A percentile compares a stretch with the other conserved stretches of the same genome.
Evolutionary conservation across 2,888 invertebrate species (phyloP).

Genomic region (Synergus japonicus): DNA sequence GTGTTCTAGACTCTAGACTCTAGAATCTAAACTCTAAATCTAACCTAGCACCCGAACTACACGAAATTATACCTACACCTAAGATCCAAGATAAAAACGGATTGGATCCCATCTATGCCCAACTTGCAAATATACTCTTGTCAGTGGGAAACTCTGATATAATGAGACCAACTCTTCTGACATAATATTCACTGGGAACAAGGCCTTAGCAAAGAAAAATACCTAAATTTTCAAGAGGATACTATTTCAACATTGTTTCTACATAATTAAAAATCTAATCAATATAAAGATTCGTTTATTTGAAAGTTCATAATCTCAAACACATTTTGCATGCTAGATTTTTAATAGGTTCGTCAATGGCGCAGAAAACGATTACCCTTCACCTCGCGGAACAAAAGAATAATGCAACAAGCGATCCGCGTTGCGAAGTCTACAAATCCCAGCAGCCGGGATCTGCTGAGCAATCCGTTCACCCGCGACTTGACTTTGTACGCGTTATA

Average conservation of each 20-base stretch:
- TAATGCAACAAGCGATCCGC: slow-evolving; percentile 55
- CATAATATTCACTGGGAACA: slow-evolving; percentile 51
- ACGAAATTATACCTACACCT: slow-evolving; percentile 47
- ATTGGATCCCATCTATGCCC: slow-evolving; percentile 62
- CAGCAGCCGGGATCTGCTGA: slow-evolving; percentile 44
- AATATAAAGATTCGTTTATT: too few species aligned
- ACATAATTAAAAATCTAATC: too few species aligned
- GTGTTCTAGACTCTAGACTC: slow-evolving; percentile 33
- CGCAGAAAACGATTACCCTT: slow-evolving; percentile 65
- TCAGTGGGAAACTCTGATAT: slow-evolving; percentile 64
- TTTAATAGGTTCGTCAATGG: slow-evolving; percentile 57
- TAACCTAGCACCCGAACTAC: slow-evolving; percentile 61
- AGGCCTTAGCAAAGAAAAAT: neutral
- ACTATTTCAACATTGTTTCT: too few species aligned
- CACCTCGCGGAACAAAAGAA: slow-evolving; percentile 66
- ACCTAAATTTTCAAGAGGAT: too few species aligned
- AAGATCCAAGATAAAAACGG: slow-evolving; percentile 62
- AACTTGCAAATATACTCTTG: slow-evolving; percentile 60
- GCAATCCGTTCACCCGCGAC: slow-evolving; percentile 50
- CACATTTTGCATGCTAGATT: slow-evolving; percentile 43
- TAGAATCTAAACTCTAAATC: slow-evolving; percentile 62
- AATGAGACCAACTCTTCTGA: slow-evolving; percentile 53
- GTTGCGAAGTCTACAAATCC: neutral
- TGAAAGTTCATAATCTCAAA: neutral
- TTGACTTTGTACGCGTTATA: slow-evolving; percentile 10